Conservation (phyloP, 1,140 invertebrate genomes). For the Temnothorax longispinosus region DNA sequence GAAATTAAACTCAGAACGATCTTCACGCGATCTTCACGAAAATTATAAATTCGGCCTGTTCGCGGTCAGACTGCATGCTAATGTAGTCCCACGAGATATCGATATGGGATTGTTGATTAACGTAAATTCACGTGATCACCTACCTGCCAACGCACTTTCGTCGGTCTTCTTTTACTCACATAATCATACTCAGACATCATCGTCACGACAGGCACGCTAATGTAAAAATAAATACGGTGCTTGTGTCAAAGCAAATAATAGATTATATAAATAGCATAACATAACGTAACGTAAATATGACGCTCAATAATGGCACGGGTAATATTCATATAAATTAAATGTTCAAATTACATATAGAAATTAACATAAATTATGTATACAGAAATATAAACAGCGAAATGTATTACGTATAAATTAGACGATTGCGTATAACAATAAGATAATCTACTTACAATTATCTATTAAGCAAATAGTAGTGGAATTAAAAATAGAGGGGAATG, state of each 20-base stretch:
- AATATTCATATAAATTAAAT: not conserved
- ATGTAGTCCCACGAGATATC: not conserved
- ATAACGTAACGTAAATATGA: not conserved
- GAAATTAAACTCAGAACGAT: slow-evolving; percentile 9
- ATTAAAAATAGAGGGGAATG: not conserved
- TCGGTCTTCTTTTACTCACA: slow-evolving; percentile 58
- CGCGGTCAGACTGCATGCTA: not conserved
- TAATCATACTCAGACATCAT: slow-evolving; percentile 46
- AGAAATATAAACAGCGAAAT: not conserved
- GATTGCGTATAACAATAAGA: not conserved
- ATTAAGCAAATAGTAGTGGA: not conserved
- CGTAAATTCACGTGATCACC: slow-evolving; percentile 46
- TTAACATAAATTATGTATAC: slow-evolving; percentile 8
- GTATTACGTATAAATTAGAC: not conserved
- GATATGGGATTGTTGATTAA: slow-evolving; percentile 16
- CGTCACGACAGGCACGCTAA: slow-evolving; percentile 41
- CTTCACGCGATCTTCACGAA: slow-evolving; percentile 5
- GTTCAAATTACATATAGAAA: not conserved
- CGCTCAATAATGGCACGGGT: not conserved
- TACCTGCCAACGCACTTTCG: slow-evolving; percentile 58
- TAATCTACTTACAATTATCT: not conserved
- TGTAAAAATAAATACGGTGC: slow-evolving; percentile 37
- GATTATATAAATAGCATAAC: slow-evolving; percentile 31
- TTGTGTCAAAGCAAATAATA: slow-evolving; percentile 51
- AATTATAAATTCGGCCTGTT: not conserved